Evolutionary conservation across 2,113 vertebrate genomes (phyloP).

Genomic region (Oxygymnocypris stewartii): DNA sequence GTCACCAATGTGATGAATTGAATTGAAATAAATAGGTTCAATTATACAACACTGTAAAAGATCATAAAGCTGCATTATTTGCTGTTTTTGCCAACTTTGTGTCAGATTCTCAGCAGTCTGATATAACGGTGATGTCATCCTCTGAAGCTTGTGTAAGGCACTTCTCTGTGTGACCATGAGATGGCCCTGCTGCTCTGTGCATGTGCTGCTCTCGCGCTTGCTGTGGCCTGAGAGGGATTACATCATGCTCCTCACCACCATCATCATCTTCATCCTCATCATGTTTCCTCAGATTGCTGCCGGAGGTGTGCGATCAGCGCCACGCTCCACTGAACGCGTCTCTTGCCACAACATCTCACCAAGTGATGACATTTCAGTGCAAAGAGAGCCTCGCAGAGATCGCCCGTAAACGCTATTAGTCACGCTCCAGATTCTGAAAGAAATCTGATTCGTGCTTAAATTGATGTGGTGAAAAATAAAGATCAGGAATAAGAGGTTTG

Average conservation of each 20-base stretch:
- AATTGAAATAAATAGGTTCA: not conserved
- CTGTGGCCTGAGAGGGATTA: conserved; percentile 53
- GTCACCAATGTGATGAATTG: not conserved
- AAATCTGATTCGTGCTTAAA: conserved; percentile 5
- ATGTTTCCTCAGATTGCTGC: conserved; percentile 35
- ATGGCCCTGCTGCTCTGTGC: conserved; percentile 54
- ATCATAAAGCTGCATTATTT: not conserved
- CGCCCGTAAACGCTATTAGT: not conserved
- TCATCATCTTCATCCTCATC: conserved; percentile 37
- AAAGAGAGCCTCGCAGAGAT: not conserved
- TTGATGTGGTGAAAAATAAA: conserved; percentile 24
- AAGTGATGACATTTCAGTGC: conserved; percentile 22
- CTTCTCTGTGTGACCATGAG: conserved; percentile 34
- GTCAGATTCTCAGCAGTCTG: not conserved
- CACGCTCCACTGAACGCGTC: not conserved
- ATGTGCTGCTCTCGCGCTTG: not conserved
- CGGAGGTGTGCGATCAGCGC: conserved; percentile 15
- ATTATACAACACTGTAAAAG: not conserved
- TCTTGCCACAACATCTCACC: conserved; percentile 4
- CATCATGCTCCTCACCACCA: conserved; percentile 34
- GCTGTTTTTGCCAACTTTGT: not conserved
- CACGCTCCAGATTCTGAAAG: conserved; percentile 1
- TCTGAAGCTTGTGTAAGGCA: conserved; percentile 37
- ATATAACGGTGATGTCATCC: conserved; percentile 59
- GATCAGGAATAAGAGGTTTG: not conserved